Evolutionary conservation across 2,797 vertebrate genomes (phyloP).

Genomic region (Oryzias sinensis): DNA sequence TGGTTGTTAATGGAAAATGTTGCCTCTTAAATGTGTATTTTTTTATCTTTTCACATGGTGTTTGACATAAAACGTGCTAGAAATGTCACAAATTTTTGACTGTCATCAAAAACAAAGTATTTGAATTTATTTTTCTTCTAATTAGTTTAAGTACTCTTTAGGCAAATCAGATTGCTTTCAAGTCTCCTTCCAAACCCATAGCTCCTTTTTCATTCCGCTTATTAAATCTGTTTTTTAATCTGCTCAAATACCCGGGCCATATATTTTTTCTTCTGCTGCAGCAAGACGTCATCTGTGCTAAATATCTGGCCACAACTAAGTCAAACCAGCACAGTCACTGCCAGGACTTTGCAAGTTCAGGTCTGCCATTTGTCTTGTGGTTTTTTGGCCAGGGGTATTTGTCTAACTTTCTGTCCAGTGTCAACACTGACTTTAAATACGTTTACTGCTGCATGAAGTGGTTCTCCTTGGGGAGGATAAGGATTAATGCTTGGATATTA

Average conservation of each 20-base stretch:
- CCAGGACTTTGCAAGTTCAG: slow-evolving; percentile 62
- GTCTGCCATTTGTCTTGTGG: slow-evolving; percentile 76
- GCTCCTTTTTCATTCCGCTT: slow-evolving; percentile 3
- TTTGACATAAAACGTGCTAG: background rate
- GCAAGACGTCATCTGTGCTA: slow-evolving; percentile 70
- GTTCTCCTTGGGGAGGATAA: slow-evolving; percentile 66
- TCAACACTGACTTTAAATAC: slow-evolving; percentile 77
- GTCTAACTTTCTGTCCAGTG: slow-evolving; percentile 73
- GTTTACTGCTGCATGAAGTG: slow-evolving; percentile 61
- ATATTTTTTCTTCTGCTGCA: slow-evolving; percentile 33
- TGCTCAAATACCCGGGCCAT: slow-evolving; percentile 15
- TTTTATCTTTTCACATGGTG: background rate
- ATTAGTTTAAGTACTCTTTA: too few species aligned
- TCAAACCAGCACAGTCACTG: slow-evolving; percentile 54
- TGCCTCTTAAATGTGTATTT: slow-evolving; percentile 24
- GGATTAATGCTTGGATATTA: slow-evolving; percentile 60
- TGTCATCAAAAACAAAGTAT: too few species aligned
- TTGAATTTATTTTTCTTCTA: too few species aligned
- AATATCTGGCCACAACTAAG: slow-evolving; percentile 53
- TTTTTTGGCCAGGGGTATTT: slow-evolving; percentile 72
- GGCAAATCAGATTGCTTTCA: too few species aligned
- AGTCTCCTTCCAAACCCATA: too few species aligned
- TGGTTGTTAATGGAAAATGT: slow-evolving; percentile 63
- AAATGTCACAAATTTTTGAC: too few species aligned
- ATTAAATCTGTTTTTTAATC: slow-evolving; percentile 21